Conservation (phyloP, 2,113 vertebrate genomes). For the Sorex fumeus region DNA sequence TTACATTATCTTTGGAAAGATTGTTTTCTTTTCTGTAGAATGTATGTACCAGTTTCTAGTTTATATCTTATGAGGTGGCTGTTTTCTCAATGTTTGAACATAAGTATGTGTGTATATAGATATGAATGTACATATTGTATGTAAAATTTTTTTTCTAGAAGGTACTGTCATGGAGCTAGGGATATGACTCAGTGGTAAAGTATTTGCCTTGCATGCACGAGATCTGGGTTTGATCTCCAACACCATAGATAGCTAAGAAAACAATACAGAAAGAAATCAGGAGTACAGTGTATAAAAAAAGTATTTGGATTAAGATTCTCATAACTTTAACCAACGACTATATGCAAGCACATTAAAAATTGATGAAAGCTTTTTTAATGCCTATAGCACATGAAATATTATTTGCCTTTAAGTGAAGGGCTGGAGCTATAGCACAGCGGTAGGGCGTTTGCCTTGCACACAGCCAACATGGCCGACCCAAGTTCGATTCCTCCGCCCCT, state of each 20-base stretch:
- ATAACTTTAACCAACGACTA: slow-evolving; percentile 12
- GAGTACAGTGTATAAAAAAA: not conserved
- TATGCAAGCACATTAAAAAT: slow-evolving; percentile 11
- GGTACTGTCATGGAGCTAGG: not conserved
- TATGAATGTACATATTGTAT: no score
- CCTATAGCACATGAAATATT: slow-evolving; percentile 3
- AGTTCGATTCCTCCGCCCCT: no score
- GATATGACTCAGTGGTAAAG: no score
- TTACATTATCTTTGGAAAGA: slow-evolving; percentile 20
- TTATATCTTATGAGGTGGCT: not conserved
- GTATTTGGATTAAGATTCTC: not conserved
- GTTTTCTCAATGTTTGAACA: slow-evolving; percentile 24
- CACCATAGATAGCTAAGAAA: no score
- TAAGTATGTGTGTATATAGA: not conserved
- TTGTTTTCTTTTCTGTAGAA: slow-evolving; percentile 20
- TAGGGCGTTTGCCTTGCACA: no score
- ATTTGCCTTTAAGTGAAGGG: slow-evolving; percentile 53
- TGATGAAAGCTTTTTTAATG: slow-evolving; percentile 34
- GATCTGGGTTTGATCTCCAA: no score
- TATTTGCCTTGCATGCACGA: no score
- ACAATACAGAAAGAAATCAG: not conserved
- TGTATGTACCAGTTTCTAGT: not conserved
- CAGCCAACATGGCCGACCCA: no score
- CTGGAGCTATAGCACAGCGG: no score
- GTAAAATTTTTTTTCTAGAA: slow-evolving; percentile 33